Base-by-base conservation (phyloP, 2,113 vertebrate genomes). In the Perca fluviatilis region DNA sequence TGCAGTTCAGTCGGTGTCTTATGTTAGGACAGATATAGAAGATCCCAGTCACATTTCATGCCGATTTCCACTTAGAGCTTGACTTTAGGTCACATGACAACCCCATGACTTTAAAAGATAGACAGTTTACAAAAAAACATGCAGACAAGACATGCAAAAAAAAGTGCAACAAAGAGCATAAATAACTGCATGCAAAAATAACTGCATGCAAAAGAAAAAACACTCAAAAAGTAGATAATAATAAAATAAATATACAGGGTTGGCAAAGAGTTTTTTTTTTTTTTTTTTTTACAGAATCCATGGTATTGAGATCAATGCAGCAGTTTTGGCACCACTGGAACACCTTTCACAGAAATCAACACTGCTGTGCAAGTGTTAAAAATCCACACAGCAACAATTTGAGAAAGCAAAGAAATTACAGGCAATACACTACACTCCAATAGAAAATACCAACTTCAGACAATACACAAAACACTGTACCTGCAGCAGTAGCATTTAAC, bases 51-150 rank as follows among this genome's bases (percentile, higher is more conserved):
- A 68, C 74, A 57, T n/a, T 76, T 80, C 25, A 27, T 27, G 16
- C 6, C 12, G 18, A 53, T 75, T 53, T 75, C 81, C 71, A 66
- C 68, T 51, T 19, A 74, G 25, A 82, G 80, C 77, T 57, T 50
- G 80, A 74, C 67, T 65, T 50, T 10, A 54, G 15, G 30, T 83
- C 65, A 80, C 74, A 74, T 68, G 71, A 76, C 33, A 46, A 77
- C 65, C 64, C 74, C 12, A 7, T 5, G n/a, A 27, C 16, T 82
- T 69, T 2, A 73, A 14, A 77, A 14, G 5, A 30, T 30, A 65
- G 49, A 0, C 66, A 57, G 14, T 66, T 68, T 0, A 25, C 16
- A 2, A 40, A 58, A 40, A 40, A 15, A 19, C 40, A 68, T 57
- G 49, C 64, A 84, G 9, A 51, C 36, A 53, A 33, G 16, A 49